phyloP scores from a whole-genome alignment of 2,113 vertebrate species.

The Sylvia atricapilla region DNA sequence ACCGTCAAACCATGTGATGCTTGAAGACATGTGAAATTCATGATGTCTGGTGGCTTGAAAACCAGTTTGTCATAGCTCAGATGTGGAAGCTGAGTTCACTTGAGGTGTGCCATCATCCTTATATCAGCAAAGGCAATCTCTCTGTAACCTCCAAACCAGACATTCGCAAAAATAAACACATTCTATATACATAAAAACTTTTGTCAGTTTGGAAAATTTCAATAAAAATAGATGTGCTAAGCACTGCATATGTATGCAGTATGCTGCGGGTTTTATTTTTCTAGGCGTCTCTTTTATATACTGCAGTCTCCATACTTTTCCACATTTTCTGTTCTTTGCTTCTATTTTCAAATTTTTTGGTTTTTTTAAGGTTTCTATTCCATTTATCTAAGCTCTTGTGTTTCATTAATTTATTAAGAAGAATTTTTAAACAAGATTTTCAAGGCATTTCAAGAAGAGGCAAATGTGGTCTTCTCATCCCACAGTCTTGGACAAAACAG shows the following conservation, averaged over 20 bases:
- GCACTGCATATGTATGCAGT: background rate
- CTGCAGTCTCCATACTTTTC: background rate
- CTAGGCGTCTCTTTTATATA: background rate
- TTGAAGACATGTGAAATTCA: background rate
- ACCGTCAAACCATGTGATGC: accelerated
- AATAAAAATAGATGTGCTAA: background rate
- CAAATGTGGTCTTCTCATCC: background rate
- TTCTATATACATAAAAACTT: background rate
- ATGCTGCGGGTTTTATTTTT: background rate
- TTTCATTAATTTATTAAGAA: background rate
- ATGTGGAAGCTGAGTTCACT: background rate
- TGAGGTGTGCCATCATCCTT: background rate
- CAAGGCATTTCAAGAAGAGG: background rate
- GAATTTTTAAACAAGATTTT: background rate
- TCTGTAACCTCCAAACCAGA: background rate
- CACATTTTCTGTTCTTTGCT: background rate
- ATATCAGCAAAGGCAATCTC: background rate
- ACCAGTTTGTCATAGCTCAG: background rate
- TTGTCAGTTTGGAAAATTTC: background rate
- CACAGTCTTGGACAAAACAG: background rate
- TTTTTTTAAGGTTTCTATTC: background rate
- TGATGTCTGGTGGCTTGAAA: background rate
- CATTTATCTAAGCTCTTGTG: background rate
- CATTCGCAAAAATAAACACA: background rate
- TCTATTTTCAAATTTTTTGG: background rate